Evolutionary conservation across 1,140 invertebrate genomes (phyloP), one percentile per base, ranked within the genome.

Genomic region (Camponotus floridanus): DNA sequence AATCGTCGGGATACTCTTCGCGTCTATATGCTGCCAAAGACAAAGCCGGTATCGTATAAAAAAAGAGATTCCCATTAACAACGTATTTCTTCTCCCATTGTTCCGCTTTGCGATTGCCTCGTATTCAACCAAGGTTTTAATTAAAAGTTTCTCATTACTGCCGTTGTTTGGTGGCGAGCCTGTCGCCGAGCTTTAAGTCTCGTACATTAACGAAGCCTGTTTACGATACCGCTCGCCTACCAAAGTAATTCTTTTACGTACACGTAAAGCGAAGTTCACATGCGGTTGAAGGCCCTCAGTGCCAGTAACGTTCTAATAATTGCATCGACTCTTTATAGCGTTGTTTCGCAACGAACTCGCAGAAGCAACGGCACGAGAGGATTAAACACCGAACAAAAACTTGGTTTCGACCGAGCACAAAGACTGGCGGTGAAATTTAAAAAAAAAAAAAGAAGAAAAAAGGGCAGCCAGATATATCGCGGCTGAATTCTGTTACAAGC

Each of bases 121-220:
- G 85, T 83, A 91, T 76, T 88, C 87, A 67, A 51, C 73, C 87
- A 85, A 90, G 86, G 87, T 93, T 93, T 93, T 93, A 93, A 93
- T 93, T 93, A 93, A 93, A 93, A 92, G 91, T 93, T 93, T 93
- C 90, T 92, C 91, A 92, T 93, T 93, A 91, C 92, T 91, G 84
- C 90, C 90, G 87, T 92, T 91, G 89, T 92, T 92, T 91, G 80
- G 80, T 86, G 87, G 86, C 81, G 64, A 71, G 76, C 81, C 86
- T 89, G 85, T 89, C 89, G 86, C 64, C 90, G 42, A 39, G 85
- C 89, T 92, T 89, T 92, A 85, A 85, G 88, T 88, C 90, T 84
- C 76, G 86, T 74, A 91, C 91, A 84, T 86, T 91, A 90, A 91
- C 89, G 87, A 90, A 85, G 79, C 89, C 89, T 92, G 89, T 92